Evolutionary conservation across 1,140 invertebrate genomes (phyloP), one percentile per base, ranked within the genome.

Genomic region (Idris sp.): DNA sequence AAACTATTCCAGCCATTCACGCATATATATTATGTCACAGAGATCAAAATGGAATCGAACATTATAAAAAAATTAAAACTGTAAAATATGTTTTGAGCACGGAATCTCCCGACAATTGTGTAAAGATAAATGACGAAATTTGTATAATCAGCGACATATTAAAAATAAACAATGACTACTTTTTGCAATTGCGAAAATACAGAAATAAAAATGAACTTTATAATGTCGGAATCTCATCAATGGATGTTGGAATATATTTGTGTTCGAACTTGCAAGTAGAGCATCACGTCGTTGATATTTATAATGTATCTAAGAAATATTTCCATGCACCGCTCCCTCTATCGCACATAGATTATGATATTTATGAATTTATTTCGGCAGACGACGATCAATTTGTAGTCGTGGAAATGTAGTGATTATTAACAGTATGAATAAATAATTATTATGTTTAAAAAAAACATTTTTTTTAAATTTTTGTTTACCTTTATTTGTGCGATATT

Each of bases 371-470:
- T 9, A 30, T 9, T 30, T 22, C 19, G 2, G 3, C 19, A 4
- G 6, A 22, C 14, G 8, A 31, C 2, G 11, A 58, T 16, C 5
- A 59, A 5, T 46, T 46, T 38, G 54, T 46, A 14, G 19, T 59
- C 10, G 31, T 59, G 11, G 38, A 56, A 43, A 56, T 56, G 38
- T 56, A 41, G 19, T n/a, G n/a, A n/a, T n/a, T n/a, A n/a, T n/a
- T n/a, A n/a, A n/a, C n/a, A n/a, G n/a, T n/a, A n/a, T n/a, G n/a
- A n/a, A n/a, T n/a, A n/a, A n/a, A n/a, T n/a, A n/a, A n/a, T n/a
- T n/a, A n/a, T n/a, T n/a, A n/a, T n/a, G n/a, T n/a, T n/a, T n/a
- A n/a, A n/a, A n/a, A n/a, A n/a, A n/a, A n/a, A n/a, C n/a, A n/a
- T n/a, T n/a, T n/a, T n/a, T n/a, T n/a, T n/a, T n/a, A n/a, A n/a